Percentiles rank a stretch among this genome's conserved stretches.
Evolutionary conservation across 2,888 invertebrate genomes (phyloP).

Genomic region (Laspeyria flexula): DNA sequence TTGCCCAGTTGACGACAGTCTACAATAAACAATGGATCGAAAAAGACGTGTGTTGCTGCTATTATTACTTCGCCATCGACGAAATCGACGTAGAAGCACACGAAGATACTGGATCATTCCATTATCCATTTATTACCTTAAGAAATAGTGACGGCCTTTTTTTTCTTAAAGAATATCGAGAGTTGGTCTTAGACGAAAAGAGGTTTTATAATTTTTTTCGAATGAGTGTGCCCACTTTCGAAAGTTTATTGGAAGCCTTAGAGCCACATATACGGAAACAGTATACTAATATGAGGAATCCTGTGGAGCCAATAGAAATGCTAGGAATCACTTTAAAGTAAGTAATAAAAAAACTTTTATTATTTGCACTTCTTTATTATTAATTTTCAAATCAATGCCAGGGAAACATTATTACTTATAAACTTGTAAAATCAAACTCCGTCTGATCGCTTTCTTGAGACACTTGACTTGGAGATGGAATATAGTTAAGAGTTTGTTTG

Average conservation of each 20-base stretch:
- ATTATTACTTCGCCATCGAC: conserved; percentile 25
- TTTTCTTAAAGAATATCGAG: conserved; percentile 26
- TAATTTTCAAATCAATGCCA: conserved; percentile 13
- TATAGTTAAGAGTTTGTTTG: conserved; percentile 13
- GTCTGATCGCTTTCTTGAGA: conserved; percentile 16
- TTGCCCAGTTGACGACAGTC: conserved; percentile 10
- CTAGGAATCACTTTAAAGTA: conserved; percentile 29
- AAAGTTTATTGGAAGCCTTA: conserved; percentile 29
- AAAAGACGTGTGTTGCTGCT: conserved; percentile 26
- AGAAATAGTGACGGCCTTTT: conserved; percentile 28
- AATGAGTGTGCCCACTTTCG: conserved; percentile 31
- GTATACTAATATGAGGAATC: conserved; percentile 31
- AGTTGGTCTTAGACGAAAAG: conserved; percentile 28
- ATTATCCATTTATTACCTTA: conserved; percentile 22
- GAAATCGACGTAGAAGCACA: conserved; percentile 22
- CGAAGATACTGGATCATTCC: conserved; percentile 27
- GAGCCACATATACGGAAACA: conserved; percentile 33
- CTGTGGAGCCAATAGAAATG: conserved; percentile 38
- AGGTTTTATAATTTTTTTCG: conserved; percentile 36
- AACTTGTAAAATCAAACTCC: conserved; percentile 14
- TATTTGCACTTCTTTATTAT: conserved; percentile 13
- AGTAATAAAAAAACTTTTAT: conserved; percentile 24
- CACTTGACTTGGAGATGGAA: conserved; percentile 12
- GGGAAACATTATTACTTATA: conserved; percentile 16
- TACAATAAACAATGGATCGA: conserved; percentile 20